Evolutionary conservation across 2,888 invertebrate genomes (phyloP).

Genomic region (Drosophila merina): DNA sequence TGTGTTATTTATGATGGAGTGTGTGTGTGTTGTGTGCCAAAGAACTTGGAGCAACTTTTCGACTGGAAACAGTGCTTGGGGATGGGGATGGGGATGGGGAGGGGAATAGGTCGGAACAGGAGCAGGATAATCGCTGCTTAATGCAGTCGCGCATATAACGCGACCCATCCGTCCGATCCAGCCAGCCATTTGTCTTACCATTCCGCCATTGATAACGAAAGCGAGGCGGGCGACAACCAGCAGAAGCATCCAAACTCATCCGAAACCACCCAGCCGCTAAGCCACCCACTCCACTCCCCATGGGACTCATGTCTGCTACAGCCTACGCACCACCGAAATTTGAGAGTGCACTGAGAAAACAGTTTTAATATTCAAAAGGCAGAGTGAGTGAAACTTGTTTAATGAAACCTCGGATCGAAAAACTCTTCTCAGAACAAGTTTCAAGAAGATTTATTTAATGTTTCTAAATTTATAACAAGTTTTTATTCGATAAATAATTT

Average conservation of each 20-base stretch:
- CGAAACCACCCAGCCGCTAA: conserved; percentile 1
- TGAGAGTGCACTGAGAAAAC: not conserved
- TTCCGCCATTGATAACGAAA: conserved; percentile 40
- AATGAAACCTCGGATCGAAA: too few relatives aligned
- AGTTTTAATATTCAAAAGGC: too few relatives aligned
- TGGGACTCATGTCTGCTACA: not conserved
- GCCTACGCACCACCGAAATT: not conserved
- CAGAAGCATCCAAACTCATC: not conserved
- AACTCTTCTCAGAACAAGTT: too few relatives aligned
- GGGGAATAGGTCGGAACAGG: conserved; percentile 43
- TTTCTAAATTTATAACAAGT: too few relatives aligned
- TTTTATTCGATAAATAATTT: too few relatives aligned
- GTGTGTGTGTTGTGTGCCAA: conserved; percentile 30
- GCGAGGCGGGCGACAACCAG: conserved; percentile 10
- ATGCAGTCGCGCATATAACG: conserved; percentile 71
- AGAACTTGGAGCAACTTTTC: conserved; percentile 57
- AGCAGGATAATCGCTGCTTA: conserved; percentile 78
- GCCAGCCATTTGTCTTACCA: conserved; percentile 43
- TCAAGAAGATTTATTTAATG: too few relatives aligned
- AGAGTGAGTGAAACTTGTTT: too few relatives aligned
- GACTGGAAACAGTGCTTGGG: not conserved
- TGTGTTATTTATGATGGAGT: conserved; percentile 62
- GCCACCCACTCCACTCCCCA: not conserved
- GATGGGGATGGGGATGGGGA: not conserved
- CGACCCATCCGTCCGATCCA: conserved; percentile 46